Percentiles rank a stretch among this genome's conserved stretches.
Conservation (phyloP, 1,140 invertebrate species). For the Globodera rostochiensis region DNA sequence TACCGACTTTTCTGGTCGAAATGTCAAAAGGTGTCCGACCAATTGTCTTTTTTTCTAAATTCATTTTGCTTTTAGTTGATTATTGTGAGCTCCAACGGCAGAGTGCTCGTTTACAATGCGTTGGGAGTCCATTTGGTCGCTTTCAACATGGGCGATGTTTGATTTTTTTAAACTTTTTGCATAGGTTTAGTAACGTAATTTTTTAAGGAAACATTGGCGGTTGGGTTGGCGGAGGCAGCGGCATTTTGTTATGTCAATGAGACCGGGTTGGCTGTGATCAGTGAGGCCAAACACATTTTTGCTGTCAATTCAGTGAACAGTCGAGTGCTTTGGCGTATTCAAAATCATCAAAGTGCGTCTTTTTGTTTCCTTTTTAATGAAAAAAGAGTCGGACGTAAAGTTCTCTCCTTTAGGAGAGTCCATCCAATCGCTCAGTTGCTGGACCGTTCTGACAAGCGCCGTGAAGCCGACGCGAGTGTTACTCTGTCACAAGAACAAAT, state of each 20-base stretch:
- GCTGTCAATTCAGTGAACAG: constrained; percentile 40
- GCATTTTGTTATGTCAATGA: constrained; percentile 34
- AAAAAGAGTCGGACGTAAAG: neutral
- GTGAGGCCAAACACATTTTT: constrained; percentile 32
- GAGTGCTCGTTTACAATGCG: constrained; percentile 33
- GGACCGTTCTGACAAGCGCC: constrained; percentile 34
- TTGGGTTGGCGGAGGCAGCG: constrained; percentile 32
- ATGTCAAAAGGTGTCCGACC: constrained; percentile 39
- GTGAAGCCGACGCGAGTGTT: constrained; percentile 36
- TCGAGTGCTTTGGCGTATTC: constrained; percentile 32
- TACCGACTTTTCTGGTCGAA: constrained; percentile 40
- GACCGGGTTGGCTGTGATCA: constrained; percentile 40
- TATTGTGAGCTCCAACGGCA: constrained; percentile 24
- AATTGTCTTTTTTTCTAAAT: neutral
- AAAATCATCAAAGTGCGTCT: constrained; percentile 18
- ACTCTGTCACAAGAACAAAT: constrained; percentile 24
- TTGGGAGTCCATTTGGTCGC: constrained; percentile 26
- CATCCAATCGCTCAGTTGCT: constrained; percentile 20
- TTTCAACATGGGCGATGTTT: constrained; percentile 40
- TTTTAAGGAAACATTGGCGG: constrained; percentile 36
- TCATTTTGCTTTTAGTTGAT: constrained; percentile 29
- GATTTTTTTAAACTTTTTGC: neutral
- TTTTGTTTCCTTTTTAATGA: neutral
- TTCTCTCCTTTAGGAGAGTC: neutral
- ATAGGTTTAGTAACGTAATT: neutral